These are phyloP conservation scores for Micromesistius poutassou DNA, from an alignment of 2,797 vertebrate species.

Conservation along the genomic window DNA sequence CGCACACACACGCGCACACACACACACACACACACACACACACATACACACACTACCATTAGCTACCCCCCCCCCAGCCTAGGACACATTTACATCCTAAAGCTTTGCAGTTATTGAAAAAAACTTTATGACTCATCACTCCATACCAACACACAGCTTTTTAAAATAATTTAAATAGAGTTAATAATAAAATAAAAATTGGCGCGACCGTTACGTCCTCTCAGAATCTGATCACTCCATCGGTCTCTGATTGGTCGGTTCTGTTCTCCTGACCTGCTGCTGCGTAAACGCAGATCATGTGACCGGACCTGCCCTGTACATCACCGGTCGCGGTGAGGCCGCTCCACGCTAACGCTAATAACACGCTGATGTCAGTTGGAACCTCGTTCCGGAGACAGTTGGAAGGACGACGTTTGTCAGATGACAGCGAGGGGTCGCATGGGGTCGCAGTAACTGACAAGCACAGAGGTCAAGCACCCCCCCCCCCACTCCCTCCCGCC, in stretches of 20 bases:
- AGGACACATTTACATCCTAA: not conserved
- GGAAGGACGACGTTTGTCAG: slow-evolving; percentile 75
- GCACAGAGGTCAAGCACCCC: slow-evolving; percentile 53
- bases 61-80: no score
- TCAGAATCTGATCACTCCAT: no score
- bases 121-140: no score
- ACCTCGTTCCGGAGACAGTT: slow-evolving; percentile 30
- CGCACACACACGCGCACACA: slow-evolving; percentile 2
- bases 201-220: no score
- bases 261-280: not conserved
- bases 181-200: no score
- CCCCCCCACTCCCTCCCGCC: slow-evolving; percentile 47
- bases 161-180: no score
- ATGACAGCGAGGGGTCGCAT: slow-evolving; percentile 74
- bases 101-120: not conserved
- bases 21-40: slow-evolving; percentile 8
- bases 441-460: slow-evolving; percentile 73
- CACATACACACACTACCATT: not conserved
- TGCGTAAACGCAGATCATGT: not conserved
- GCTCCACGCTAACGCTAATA: slow-evolving; percentile 10
- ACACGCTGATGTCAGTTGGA: slow-evolving; percentile 24
- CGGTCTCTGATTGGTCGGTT: no score
- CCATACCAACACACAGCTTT: no score
- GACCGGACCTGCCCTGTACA: not conserved
- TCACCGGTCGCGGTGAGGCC: not conserved